phyloP scores from a whole-genome alignment of 2,113 vertebrate species.

The Phoxinus phoxinus region DNA sequence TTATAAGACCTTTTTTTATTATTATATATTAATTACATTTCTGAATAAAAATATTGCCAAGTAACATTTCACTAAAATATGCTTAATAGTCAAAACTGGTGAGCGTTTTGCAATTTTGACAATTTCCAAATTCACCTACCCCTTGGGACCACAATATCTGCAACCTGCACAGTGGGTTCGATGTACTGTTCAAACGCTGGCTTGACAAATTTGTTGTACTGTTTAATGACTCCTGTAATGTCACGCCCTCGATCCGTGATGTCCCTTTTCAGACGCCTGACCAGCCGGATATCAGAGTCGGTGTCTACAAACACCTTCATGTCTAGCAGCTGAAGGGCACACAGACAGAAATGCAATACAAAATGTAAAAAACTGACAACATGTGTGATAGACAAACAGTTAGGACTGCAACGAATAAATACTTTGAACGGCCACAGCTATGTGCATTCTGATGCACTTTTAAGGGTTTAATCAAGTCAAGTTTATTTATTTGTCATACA shows the following conservation, averaged over 20 bases:
- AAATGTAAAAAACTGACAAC: background rate
- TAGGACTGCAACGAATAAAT: background rate
- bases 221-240: slow-evolving; percentile 86
- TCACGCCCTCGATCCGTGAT: slow-evolving; percentile 84
- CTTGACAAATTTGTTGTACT: slow-evolving; percentile 92
- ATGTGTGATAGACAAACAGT: background rate
- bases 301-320: slow-evolving; percentile 96
- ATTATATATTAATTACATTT: background rate
- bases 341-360: background rate
- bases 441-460: background rate
- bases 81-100: background rate
- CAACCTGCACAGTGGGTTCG: slow-evolving; percentile 87
- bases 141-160: slow-evolving; percentile 90
- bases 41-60: background rate
- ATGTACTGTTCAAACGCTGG: slow-evolving; percentile 92
- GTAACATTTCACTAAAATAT: background rate
- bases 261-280: slow-evolving; percentile 87
- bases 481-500: no score
- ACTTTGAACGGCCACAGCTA: background rate
- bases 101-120: background rate
- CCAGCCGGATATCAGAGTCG: slow-evolving; percentile 88
- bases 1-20: background rate
- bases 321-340: slow-evolving; percentile 81
- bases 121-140: slow-evolving; percentile 69
- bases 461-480: background rate